Base-by-base conservation (phyloP, 1,140 invertebrate species). In the Drosophila persimilis region DNA sequence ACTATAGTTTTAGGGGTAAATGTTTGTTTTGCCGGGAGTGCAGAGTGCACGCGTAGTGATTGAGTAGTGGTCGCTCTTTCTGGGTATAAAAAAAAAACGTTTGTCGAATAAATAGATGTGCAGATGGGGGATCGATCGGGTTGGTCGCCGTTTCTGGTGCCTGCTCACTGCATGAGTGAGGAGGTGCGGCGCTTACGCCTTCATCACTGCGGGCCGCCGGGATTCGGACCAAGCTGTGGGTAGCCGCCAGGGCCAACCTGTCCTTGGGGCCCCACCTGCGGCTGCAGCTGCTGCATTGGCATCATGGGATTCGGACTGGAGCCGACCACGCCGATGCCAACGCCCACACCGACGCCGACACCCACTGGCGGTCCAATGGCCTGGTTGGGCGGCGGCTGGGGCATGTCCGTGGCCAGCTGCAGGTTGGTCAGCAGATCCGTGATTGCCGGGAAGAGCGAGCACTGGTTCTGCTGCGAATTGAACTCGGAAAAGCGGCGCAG, bases 391-490 rank as follows among this genome's bases (percentile, higher is more conserved):
- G 65, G 73, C 0, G 94, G 69, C 29, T 92, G 92, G 17, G 93
- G 94, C 43, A 93, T 93, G 71, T 96, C 95, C 6, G 94, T 94
- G 43, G 96, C 95, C 46, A 96, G 91, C 39, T 93, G 94, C 24
- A 98, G 93, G 92, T 97, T 97, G 11, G 94, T 93, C 4, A 98
- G 91, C 46, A 98, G 92, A 91, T 98, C 97, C 72, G 96, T 93
- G 35, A 99, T 95, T 22, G 97, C 96, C 8, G 96, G 96, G 92
- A 96, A 98, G 39, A 98, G 93, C 1, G 96, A 96, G 90, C 97
- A 98, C 86, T 98, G 97, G 11, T 93, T 92, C 66, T 93, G 93
- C 73, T 93, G 75, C 93, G 94, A 69, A 51, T 93, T 93, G 74
- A 93, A 94, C 56, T 95, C 95, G 11, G 93, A 89, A 85, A 95